Conservation (phyloP, 1,140 invertebrate species). For the Triops longicaudatus region DNA sequence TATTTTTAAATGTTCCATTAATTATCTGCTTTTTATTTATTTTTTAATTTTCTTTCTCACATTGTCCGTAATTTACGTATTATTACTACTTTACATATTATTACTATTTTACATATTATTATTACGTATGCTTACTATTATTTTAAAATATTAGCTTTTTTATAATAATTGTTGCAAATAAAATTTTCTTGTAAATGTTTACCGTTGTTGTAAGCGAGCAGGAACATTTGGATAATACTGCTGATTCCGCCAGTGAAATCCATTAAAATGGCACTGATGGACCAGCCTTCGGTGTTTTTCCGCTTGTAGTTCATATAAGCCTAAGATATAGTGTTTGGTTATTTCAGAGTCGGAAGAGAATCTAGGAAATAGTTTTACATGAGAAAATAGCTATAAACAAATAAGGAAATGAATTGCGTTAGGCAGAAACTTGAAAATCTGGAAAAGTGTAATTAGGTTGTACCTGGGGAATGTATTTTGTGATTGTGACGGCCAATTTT, state of each 20-base stretch:
- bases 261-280: slow-evolving; percentile 93
- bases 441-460: background rate
- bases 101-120: too few relatives aligned
- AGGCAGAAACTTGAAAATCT: background rate
- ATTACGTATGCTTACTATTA: too few relatives aligned
- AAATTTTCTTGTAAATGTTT: too few relatives aligned
- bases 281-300: slow-evolving; percentile 96
- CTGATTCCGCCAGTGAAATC: slow-evolving; percentile 92
- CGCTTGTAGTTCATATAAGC: slow-evolving; percentile 91
- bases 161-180: too few relatives aligned
- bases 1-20: too few relatives aligned
- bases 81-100: too few relatives aligned
- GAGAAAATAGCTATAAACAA: background rate
- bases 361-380: background rate
- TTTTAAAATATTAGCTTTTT: too few relatives aligned
- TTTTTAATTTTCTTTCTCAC: too few relatives aligned
- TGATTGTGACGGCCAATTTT: slow-evolving; percentile 89
- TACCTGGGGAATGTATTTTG: slow-evolving; percentile 91
- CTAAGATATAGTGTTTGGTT: slow-evolving; percentile 41
- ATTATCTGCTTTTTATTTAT: too few relatives aligned
- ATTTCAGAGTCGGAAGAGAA: background rate
- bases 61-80: too few relatives aligned
- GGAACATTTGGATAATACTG: slow-evolving; percentile 92
- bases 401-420: background rate
- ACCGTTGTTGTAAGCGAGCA: slow-evolving; percentile 92